A percentile compares a stretch with the other conserved stretches of the same genome.
phyloP scores from a whole-genome alignment of 2,888 invertebrate species.

The Podabrus alpinus region DNA sequence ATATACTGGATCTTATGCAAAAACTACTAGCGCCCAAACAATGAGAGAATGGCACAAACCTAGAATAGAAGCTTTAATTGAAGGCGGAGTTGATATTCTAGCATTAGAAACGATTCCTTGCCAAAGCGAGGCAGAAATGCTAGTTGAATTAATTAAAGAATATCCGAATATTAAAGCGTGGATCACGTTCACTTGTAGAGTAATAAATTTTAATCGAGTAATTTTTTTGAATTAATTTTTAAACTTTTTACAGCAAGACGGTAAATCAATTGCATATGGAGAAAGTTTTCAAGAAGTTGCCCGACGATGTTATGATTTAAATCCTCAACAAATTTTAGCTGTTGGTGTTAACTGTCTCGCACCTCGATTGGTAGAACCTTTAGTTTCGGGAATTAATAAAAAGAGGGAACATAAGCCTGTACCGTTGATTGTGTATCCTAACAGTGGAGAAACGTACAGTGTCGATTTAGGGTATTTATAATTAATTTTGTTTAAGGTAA shows the following conservation, averaged over 20 bases:
- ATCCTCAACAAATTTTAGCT: slow-evolving; percentile 76
- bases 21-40: slow-evolving; percentile 63
- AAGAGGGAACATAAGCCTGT: slow-evolving; percentile 58
- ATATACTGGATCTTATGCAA: slow-evolving; percentile 84
- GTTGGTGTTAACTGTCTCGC: slow-evolving; percentile 89
- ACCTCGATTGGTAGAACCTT: slow-evolving; percentile 65
- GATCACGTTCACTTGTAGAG: slow-evolving; percentile 87
- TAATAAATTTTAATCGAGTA: slow-evolving; percentile 47
- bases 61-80: slow-evolving; percentile 76
- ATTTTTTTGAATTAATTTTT: not conserved
- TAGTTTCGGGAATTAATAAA: slow-evolving; percentile 63
- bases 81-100: slow-evolving; percentile 81
- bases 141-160: slow-evolving; percentile 78
- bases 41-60: slow-evolving; percentile 86
- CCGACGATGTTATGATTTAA: slow-evolving; percentile 63
- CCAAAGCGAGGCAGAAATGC: slow-evolving; percentile 77
- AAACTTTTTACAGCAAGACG: slow-evolving; percentile 59
- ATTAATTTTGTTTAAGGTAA: not conserved
- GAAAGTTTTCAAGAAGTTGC: slow-evolving; percentile 78
- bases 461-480: slow-evolving; percentile 66
- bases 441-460: slow-evolving; percentile 85
- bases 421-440: slow-evolving; percentile 88
- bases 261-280: slow-evolving; percentile 72
- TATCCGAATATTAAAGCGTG: slow-evolving; percentile 82
- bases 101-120: slow-evolving; percentile 94